Conservation (phyloP, 2,888 invertebrate species). For the Apodemia duryi region DNA sequence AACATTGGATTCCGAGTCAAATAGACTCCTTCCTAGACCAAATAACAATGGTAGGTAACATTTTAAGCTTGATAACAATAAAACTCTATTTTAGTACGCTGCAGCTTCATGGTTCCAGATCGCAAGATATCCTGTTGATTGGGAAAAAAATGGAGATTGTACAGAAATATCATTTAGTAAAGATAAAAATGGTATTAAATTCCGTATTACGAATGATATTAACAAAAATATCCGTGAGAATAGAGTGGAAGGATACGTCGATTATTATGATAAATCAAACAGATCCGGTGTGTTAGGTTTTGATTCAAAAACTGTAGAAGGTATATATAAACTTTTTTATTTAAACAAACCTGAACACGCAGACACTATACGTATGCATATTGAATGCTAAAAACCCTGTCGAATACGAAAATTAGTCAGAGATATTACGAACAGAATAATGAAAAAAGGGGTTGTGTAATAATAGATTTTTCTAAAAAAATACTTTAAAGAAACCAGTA, state of each 20-base stretch:
- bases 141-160: slow-evolving; percentile 8
- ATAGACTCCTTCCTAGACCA: too few species aligned
- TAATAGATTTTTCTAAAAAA: too few species aligned
- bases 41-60: not conserved
- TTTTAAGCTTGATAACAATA: not conserved
- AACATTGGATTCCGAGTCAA: too few species aligned
- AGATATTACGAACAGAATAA: too few species aligned
- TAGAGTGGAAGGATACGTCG: not conserved
- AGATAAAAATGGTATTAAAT: not conserved
- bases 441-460: too few species aligned
- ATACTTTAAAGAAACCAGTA: too few species aligned
- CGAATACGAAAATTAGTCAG: too few species aligned
- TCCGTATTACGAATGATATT: not conserved
- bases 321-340: not conserved
- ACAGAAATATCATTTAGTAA: not conserved
- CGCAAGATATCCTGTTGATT: not conserved
- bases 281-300: not conserved
- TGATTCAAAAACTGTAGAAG: not conserved
- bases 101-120: not conserved
- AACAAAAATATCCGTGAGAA: not conserved
- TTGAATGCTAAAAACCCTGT: too few species aligned
- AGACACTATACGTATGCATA: too few species aligned
- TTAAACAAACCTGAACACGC: not conserved
- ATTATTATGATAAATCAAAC: not conserved
- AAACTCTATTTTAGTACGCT: not conserved